These are phyloP conservation scores for Papilio machaon DNA, from an alignment of 1,140 invertebrate genomes.

Conservation along the genomic window DNA sequence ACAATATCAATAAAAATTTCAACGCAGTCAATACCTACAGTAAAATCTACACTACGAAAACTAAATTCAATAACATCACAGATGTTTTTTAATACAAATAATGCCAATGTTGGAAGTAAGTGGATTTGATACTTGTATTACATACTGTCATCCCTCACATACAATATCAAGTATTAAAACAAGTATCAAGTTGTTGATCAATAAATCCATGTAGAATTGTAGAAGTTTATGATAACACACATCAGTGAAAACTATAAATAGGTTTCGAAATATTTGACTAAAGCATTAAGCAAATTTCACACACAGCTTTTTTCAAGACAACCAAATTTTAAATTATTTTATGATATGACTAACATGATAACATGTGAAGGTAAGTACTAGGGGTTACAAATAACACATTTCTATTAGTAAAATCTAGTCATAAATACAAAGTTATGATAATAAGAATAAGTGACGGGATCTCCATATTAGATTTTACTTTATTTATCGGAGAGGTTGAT, in stretches of 20 bases:
- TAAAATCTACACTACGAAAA: slow-evolving; percentile 5
- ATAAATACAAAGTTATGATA: too few species aligned
- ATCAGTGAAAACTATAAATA: background rate
- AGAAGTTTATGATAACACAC: background rate
- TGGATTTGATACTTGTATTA: too few species aligned
- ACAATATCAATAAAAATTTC: too few species aligned
- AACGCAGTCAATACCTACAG: background rate
- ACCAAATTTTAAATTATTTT: background rate
- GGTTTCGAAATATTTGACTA: background rate
- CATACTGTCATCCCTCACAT: too few species aligned
- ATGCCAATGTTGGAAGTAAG: background rate
- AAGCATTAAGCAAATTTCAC: background rate
- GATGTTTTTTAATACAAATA: slow-evolving; percentile 12
- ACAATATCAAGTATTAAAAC: too few species aligned
- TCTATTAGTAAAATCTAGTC: background rate
- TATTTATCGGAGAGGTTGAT: too few species aligned
- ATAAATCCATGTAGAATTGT: background rate
- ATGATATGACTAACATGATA: background rate
- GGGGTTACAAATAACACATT: background rate
- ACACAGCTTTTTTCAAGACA: background rate
- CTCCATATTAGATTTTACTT: too few species aligned
- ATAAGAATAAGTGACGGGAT: too few species aligned
- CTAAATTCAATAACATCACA: slow-evolving; percentile 35
- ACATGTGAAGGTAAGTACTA: background rate
- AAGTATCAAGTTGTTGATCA: too few species aligned